Evolutionary conservation across 1,140 invertebrate species (phyloP), one percentile per base, ranked within the genome.

Genomic region (Drosophila tsacasi): DNA sequence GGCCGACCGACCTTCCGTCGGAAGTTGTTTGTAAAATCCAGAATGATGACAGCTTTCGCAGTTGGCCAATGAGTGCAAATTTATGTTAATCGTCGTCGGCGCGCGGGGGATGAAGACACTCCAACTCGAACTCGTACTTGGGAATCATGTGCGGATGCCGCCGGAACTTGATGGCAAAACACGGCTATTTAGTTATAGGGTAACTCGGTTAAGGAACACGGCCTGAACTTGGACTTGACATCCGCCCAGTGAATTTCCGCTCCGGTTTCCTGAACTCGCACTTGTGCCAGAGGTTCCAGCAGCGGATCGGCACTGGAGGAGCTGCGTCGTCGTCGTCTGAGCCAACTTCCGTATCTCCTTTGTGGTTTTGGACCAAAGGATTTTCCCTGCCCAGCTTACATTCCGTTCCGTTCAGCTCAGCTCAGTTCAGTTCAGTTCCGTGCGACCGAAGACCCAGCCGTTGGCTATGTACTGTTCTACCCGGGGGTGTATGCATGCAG

Each of bases 381-480:
- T 91, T 89, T 90, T 59, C 57, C 91, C 87, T 84, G 68, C 55
- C 92, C 90, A 91, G 84, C 92, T 93, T 87, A 81, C 91, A 81
- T 77, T 90, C 81, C 73, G 81, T 64, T 55, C 78, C 67, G 84
- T 71, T 73, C 65, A 35, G 58, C 27, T 58, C 59, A 47, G 59
- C 42, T 71, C 47, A 87, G 62, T 32, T 57, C 47, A 87, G 62
- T 32, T 57, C 63, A 57, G 81, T 75, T 74, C 63, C 63, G 59
- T 91, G 76, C 87, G 92, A 93, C 77, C 83, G 76, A 91, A 85
- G 91, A 83, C 89, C 86, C 91, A 93, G 92, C 92, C 92, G 76
- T 91, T 84, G 92, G 92, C 92, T 93, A 93, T 93, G 78, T 87
- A 92, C 86, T 91, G 74, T 84, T 91, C 86, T 81, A 93, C 92